Conservation (phyloP, 2,888 invertebrate genomes). For the Aplocera efformata region DNA sequence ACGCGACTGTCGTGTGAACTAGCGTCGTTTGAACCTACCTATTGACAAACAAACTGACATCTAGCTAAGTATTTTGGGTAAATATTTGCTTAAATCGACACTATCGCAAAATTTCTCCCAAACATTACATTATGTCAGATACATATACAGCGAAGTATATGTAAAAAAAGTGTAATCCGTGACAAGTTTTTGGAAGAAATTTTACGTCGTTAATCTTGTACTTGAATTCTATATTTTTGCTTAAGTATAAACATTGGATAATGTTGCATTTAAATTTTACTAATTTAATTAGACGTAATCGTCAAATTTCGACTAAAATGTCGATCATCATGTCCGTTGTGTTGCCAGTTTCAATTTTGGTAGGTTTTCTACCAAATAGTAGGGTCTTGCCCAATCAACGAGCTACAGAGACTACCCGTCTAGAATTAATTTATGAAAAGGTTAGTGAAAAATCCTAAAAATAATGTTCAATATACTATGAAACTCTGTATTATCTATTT, state of each 20-base stretch:
- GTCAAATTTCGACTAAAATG: slow-evolving; percentile 32
- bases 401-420: slow-evolving; percentile 18
- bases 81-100: slow-evolving; percentile 69
- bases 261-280: slow-evolving; percentile 48
- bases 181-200: slow-evolving; percentile 22
- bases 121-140: slow-evolving; percentile 30
- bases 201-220: slow-evolving; percentile 40
- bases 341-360: slow-evolving; percentile 21
- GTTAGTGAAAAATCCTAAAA: slow-evolving; percentile 27
- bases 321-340: slow-evolving; percentile 35
- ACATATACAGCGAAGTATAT: slow-evolving; percentile 22
- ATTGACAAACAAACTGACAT: slow-evolving; percentile 63
- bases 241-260: slow-evolving; percentile 64
- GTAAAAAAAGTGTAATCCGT: slow-evolving; percentile 17
- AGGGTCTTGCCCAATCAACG: slow-evolving; percentile 19
- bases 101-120: slow-evolving; percentile 31
- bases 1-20: slow-evolving; percentile 27
- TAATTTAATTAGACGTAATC: slow-evolving; percentile 29
- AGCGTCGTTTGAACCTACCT: slow-evolving; percentile 42
- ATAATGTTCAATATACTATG: slow-evolving; percentile 24
- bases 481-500: slow-evolving; percentile 22
- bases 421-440: slow-evolving; percentile 22
- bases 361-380: slow-evolving; percentile 15
- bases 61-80: slow-evolving; percentile 70
- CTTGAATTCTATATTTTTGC: slow-evolving; percentile 63